Evolutionary conservation across 2,888 invertebrate genomes (phyloP), one percentile per base, ranked within the genome.

Genomic region (Lacanobia oleracea): DNA sequence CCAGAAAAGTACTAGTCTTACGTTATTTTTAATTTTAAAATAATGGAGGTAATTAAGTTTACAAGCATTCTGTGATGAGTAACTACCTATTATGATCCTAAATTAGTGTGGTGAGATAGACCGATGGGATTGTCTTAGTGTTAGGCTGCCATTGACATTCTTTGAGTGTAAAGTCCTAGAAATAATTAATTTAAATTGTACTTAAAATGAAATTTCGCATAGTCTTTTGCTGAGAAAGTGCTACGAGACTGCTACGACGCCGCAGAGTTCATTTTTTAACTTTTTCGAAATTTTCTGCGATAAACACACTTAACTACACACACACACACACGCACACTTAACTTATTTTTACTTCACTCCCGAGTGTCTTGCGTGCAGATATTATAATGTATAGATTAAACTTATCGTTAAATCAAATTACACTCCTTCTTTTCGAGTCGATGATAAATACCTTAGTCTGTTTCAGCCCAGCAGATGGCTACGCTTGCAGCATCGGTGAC

Each of bases 241-340:
- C 57, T n/a, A 57, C 57, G 59, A 59, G 18, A 59, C n/a, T 50
- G 33, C 63, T 63, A 63, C 63, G 63, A 37, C n/a, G n/a, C 8
- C 62, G 62, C 21, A 37, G n/a, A 62, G 2, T 18, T 12, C 2
- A 37, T 37, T 50, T 62, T 50, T 62, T 48, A 9, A 33, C 27
- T 10, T 61, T 45, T 16, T 27, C 18, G 27, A 48, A 27, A 61
- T 0, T 48, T 27, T 48, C 27, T n/a, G 33, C n/a, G 45, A 61
- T 60, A 16, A 40, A 16, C 40, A 10, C 56, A 27, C 10, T 18
- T 33, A 56, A 27, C 16, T 2, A 50, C n/a, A n/a, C n/a, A n/a
- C n/a, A n/a, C n/a, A n/a, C n/a, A n/a, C n/a, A n/a, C n/a, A n/a
- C n/a, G n/a, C n/a, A n/a, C n/a, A n/a, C n/a, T n/a, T n/a, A n/a